Base-by-base conservation (phyloP, 2,797 vertebrate genomes). In the Xenentodon cancila region DNA sequence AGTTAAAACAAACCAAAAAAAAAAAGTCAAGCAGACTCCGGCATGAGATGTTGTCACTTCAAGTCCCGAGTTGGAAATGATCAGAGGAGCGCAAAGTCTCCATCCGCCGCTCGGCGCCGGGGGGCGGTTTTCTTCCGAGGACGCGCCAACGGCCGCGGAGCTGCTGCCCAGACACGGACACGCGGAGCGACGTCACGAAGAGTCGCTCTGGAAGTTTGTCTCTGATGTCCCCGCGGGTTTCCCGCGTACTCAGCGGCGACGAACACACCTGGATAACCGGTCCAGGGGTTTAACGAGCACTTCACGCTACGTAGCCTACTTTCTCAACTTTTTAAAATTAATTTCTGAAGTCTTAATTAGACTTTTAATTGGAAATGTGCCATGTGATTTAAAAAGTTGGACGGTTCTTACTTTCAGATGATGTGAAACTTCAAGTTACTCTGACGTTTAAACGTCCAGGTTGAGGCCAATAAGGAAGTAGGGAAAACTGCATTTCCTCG, bases 1-100 rank as follows among this genome's bases (percentile, higher is more conserved):
- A 75, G 72, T 30, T 21, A 30, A 8, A 30, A 30, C 3, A 30
- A 30, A 30, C 1, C 30, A 30, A 8, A 30, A 30, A 6, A 3
- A 30, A 5, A 9, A 19, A 54, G 56, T 6, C 27, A 32, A 25
- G 52, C 68, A 52, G 60, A 66, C 71, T 87, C 71, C 73, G 66
- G 48, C 77, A 63, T 44, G 73, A 69, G 87, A 74, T 81, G 86
- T 72, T 78, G 85, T 87, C 91, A 73, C 88, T 70, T 66, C 72
- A 56, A 77, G 53, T 80, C 70, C 81, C 55, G 75, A 77, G 51
- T 68, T 82, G 80, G 80, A 73, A 92, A 84, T 92, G 90, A 89
- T 82, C 71, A 48, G 63, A 69, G 63, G 82, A 75, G 85, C 76
- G 68, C 69, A 56, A 12, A 68, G 45, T 65, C 88, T 90, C 79